Percentiles rank a stretch among this genome's conserved stretches.
Conservation (phyloP, 2,888 invertebrate genomes). For the Rhingia rostrata region DNA sequence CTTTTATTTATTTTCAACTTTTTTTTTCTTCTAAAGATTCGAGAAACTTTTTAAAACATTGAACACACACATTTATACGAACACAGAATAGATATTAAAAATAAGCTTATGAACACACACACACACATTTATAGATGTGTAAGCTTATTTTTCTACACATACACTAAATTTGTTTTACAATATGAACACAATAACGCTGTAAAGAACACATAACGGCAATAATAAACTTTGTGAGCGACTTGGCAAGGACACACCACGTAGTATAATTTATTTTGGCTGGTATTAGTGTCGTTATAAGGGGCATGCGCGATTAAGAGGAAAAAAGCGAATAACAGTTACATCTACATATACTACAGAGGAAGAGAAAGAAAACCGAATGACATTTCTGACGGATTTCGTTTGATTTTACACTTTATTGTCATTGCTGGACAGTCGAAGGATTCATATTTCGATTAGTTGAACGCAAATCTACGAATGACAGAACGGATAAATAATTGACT, state of each 20-base stretch:
- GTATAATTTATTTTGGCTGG: background rate
- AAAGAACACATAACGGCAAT: conserved; percentile 32
- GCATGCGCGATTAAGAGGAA: background rate
- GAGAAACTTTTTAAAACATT: conserved; percentile 13
- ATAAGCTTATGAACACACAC: conserved; percentile 25
- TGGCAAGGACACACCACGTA: conserved; percentile 23
- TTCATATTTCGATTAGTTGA: conserved; percentile 10
- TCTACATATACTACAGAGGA: background rate
- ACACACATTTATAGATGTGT: background rate
- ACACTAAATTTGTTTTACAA: background rate
- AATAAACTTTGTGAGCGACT: conserved; percentile 7
- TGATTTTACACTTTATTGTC: conserved; percentile 2
- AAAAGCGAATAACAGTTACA: conserved; percentile 48
- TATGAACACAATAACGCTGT: conserved; percentile 27
- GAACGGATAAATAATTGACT: conserved; percentile 49
- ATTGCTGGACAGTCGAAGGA: conserved; percentile 4
- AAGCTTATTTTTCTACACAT: conserved; percentile 12
- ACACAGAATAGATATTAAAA: background rate
- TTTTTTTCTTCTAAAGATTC: conserved; percentile 2
- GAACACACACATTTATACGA: conserved; percentile 14
- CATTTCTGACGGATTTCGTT: background rate
- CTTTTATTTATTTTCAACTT: background rate
- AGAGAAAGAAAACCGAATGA: background rate
- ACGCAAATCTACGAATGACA: conserved; percentile 30
- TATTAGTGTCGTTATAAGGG: conserved; percentile 5